A percentile compares a stretch with the other conserved stretches of the same genome.
Evolutionary conservation across 2,113 vertebrate species (phyloP).

Genomic region (Brachirus orientalis): DNA sequence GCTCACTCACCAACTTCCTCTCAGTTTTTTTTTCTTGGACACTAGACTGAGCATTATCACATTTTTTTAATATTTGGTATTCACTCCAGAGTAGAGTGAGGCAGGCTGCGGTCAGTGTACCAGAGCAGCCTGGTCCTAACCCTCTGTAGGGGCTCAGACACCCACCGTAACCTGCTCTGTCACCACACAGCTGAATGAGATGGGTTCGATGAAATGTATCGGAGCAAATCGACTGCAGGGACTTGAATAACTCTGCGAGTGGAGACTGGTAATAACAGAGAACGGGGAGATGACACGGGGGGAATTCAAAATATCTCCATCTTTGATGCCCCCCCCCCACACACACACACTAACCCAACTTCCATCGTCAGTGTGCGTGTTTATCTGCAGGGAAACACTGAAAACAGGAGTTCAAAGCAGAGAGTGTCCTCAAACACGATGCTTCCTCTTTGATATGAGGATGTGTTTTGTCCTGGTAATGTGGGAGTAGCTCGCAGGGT

Average conservation of each 20-base stretch:
- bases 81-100: neutral
- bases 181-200: conserved; percentile 4
- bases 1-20: too few species aligned
- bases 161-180: conserved; percentile 17
- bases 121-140: conserved; percentile 3
- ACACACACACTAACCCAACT: neutral
- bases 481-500: neutral
- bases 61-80: conserved; percentile 6
- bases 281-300: neutral
- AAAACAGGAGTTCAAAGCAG: conserved; percentile 20
- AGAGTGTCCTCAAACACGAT: neutral
- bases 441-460: conserved; percentile 16
- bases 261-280: conserved; percentile 8
- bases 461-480: neutral
- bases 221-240: neutral
- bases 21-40: too few species aligned
- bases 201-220: neutral
- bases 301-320: neutral
- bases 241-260: neutral
- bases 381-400: neutral
- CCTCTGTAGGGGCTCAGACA: neutral
- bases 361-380: conserved; percentile 16
- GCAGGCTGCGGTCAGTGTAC: neutral
- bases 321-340: neutral
- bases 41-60: too few species aligned